Percentiles rank a stretch among this genome's conserved stretches.
phyloP scores from a whole-genome alignment of 1,140 invertebrate species.

The Micrasema longulum region DNA sequence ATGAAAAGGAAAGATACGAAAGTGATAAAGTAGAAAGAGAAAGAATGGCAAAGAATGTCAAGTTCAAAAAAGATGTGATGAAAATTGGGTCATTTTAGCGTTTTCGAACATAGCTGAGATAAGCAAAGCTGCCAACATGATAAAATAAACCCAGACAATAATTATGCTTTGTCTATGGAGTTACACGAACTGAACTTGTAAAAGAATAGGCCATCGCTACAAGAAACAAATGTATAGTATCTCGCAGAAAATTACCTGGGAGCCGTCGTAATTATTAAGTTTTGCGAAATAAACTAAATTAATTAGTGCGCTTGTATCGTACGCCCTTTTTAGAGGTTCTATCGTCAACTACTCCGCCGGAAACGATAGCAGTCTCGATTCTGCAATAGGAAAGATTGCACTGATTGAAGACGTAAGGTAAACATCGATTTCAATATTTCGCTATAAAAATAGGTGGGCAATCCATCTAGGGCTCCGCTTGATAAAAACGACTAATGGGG shows the following conservation, averaged over 20 bases:
- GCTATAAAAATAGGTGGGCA: constrained; percentile 61
- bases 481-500: constrained; percentile 57
- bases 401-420: constrained; percentile 68
- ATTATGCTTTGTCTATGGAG: constrained; percentile 63
- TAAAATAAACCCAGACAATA: constrained; percentile 14
- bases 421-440: constrained; percentile 69
- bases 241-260: constrained; percentile 69
- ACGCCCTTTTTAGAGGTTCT: constrained; percentile 62
- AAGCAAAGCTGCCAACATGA: constrained; percentile 15
- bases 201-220: constrained; percentile 68
- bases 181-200: constrained; percentile 68
- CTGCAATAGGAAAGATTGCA: constrained; percentile 67
- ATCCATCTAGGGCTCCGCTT: constrained; percentile 56
- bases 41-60: constrained; percentile 25
- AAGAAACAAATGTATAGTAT: constrained; percentile 71
- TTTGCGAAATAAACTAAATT: constrained; percentile 68
- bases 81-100: constrained; percentile 32
- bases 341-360: constrained; percentile 62
- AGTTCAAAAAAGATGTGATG: constrained; percentile 23
- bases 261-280: constrained; percentile 69
- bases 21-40: constrained; percentile 4
- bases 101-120: constrained; percentile 7
- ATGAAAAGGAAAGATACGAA: constrained; percentile 5
- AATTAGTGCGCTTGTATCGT: constrained; percentile 64
- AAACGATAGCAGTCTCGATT: constrained; percentile 67